Evolutionary conservation across 1,140 invertebrate species (phyloP).

Genomic region (Zophobas atratus): DNA sequence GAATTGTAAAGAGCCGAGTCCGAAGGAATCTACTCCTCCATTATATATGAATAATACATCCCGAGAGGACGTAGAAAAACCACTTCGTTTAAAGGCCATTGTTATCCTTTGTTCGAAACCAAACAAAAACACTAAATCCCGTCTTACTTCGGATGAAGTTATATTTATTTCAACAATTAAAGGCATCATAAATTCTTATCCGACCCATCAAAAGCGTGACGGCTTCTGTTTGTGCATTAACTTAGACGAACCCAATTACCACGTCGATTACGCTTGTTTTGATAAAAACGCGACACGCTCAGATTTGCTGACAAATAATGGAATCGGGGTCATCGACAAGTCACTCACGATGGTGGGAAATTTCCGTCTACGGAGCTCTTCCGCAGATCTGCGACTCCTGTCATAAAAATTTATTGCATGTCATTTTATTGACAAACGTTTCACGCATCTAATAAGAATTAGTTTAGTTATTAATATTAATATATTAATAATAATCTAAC

Average conservation of each 20-base stretch:
- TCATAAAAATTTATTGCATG: no score
- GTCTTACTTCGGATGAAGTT: slow-evolving; percentile 58
- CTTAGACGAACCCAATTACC: slow-evolving; percentile 55
- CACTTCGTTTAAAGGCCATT: slow-evolving; percentile 54
- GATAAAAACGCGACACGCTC: slow-evolving; percentile 47
- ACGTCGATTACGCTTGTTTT: slow-evolving; percentile 43
- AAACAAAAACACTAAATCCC: slow-evolving; percentile 55
- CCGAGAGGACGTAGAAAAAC: slow-evolving; percentile 51
- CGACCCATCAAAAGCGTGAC: slow-evolving; percentile 48
- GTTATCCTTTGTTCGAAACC: slow-evolving; percentile 56
- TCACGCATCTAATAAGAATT: slow-evolving; percentile 37
- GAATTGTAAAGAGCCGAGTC: slow-evolving; percentile 18
- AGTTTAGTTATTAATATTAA: slow-evolving; percentile 42
- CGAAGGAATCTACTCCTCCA: slow-evolving; percentile 14
- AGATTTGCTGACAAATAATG: slow-evolving; percentile 47
- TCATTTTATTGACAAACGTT: not conserved
- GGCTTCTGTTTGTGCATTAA: slow-evolving; percentile 50
- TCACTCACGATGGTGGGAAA: not conserved
- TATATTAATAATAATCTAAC: slow-evolving; percentile 31
- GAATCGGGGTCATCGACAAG: slow-evolving; percentile 14
- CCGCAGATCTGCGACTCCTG: no score
- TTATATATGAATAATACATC: slow-evolving; percentile 58
- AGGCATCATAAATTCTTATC: slow-evolving; percentile 54
- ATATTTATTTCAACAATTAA: slow-evolving; percentile 62
- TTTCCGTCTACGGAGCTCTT: not conserved